Conservation (phyloP, 2,888 invertebrate species). For the Macrosiphum euphorbiae region DNA sequence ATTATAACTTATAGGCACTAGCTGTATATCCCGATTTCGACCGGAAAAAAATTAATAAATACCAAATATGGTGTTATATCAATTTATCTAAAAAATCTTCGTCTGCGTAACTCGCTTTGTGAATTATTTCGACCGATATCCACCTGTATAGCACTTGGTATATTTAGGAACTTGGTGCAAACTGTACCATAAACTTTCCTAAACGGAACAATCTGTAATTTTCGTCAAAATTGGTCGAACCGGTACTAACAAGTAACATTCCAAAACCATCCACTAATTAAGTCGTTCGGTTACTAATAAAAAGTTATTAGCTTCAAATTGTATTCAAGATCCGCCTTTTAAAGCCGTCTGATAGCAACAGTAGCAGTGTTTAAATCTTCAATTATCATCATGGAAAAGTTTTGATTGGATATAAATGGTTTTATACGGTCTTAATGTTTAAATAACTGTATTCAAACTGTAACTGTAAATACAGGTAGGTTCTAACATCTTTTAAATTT, state of each 20-base stretch:
- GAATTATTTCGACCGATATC: neutral
- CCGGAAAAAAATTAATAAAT: neutral
- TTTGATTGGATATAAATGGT: too few species aligned
- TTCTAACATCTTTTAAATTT: neutral
- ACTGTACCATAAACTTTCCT: neutral
- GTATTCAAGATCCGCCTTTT: neutral
- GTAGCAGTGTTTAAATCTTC: too few species aligned
- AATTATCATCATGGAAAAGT: too few species aligned
- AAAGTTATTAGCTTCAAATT: neutral
- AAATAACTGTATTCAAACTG: too few species aligned
- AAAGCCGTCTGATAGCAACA: neutral
- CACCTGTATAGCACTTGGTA: neutral
- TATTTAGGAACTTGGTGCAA: neutral
- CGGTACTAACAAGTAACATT: too few species aligned
- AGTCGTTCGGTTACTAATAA: neutral
- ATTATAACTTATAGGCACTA: neutral
- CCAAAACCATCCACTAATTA: neutral
- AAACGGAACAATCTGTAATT: neutral
- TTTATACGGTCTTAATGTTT: too few species aligned
- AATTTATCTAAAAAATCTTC: neutral
- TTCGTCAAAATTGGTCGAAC: neutral
- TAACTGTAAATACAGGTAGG: too few species aligned
- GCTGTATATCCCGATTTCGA: neutral
- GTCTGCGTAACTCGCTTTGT: neutral
- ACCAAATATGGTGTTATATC: neutral